Evolutionary conservation across 2,797 vertebrate species (phyloP).

Genomic region (Kryptolebias ocellatus): DNA sequence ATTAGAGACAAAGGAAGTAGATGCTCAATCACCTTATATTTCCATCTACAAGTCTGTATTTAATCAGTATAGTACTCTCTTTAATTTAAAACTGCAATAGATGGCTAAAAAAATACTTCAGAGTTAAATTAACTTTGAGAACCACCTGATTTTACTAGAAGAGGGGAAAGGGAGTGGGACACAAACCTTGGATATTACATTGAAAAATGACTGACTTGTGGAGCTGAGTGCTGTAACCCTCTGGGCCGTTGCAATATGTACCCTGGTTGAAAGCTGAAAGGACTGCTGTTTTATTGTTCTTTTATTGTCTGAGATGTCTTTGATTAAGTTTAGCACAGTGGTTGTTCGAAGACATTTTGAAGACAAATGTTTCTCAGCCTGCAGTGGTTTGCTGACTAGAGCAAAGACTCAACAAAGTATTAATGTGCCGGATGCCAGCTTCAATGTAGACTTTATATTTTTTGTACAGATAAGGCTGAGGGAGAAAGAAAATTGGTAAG

Average conservation of each 20-base stretch:
- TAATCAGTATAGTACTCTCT: constrained; percentile 8
- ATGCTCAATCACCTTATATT: constrained; percentile 10
- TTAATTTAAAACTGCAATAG: constrained; percentile 36
- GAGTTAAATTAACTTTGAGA: constrained; percentile 33
- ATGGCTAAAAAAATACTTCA: constrained; percentile 14
- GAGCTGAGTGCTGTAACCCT: constrained; percentile 41
- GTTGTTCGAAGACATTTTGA: constrained; percentile 56
- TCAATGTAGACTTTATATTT: constrained; percentile 43
- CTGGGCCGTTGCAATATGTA: constrained; percentile 41
- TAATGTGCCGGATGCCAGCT: constrained; percentile 50
- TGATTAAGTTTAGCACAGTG: constrained; percentile 60
- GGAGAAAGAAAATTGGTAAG: constrained; percentile 26
- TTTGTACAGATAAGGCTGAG: constrained; percentile 47
- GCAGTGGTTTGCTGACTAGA: constrained; percentile 42
- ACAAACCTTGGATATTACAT: constrained; percentile 57
- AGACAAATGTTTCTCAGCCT: constrained; percentile 60
- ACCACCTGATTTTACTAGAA: constrained; percentile 27
- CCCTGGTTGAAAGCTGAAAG: constrained; percentile 41
- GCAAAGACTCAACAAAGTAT: constrained; percentile 35
- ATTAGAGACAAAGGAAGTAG: neutral
- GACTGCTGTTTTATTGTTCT: constrained; percentile 63
- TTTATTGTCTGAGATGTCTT: constrained; percentile 66
- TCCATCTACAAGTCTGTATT: constrained; percentile 15
- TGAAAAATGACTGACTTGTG: constrained; percentile 61
- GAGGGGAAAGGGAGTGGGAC: constrained; percentile 13